A percentile compares a stretch with the other conserved stretches of the same genome.
Conservation (phyloP, 1,140 invertebrate species). For the Pectinophora gossypiella region DNA sequence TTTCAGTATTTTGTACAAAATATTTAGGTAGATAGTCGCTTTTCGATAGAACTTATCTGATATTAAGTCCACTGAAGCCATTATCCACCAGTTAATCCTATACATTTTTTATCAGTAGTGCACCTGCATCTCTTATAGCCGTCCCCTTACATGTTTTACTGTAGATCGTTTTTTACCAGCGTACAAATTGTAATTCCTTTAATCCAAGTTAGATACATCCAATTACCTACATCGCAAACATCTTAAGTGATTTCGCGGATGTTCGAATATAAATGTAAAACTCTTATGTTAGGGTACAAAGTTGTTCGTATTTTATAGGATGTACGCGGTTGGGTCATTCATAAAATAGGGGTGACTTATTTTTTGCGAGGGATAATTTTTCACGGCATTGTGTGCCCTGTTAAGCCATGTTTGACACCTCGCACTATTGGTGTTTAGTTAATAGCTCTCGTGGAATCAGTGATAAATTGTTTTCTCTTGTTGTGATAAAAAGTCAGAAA, state of each 20-base stretch:
- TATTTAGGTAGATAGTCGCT: no score
- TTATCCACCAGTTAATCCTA: slow-evolving; percentile 24
- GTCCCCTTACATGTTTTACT: slow-evolving; percentile 34
- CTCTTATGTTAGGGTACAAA: slow-evolving; percentile 16
- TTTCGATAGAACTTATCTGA: no score
- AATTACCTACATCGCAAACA: slow-evolving; percentile 66
- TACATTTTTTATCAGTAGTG: slow-evolving; percentile 45
- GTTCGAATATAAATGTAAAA: neutral
- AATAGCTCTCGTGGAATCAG: slow-evolving; percentile 43
- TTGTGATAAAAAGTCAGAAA: slow-evolving; percentile 14
- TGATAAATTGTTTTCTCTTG: slow-evolving; percentile 35
- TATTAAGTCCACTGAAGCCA: no score
- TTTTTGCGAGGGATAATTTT: slow-evolving; percentile 57
- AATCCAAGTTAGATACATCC: slow-evolving; percentile 69
- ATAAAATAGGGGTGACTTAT: slow-evolving; percentile 36
- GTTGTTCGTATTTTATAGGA: neutral
- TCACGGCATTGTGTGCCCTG: slow-evolving; percentile 55
- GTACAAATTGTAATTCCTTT: slow-evolving; percentile 69
- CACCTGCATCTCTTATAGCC: slow-evolving; percentile 54
- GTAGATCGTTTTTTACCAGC: slow-evolving; percentile 56
- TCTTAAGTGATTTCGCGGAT: slow-evolving; percentile 12
- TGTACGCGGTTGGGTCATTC: neutral
- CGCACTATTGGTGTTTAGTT: slow-evolving; percentile 44
- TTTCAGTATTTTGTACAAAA: no score
- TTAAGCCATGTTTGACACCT: slow-evolving; percentile 68